Evolutionary conservation across 2,888 invertebrate genomes (phyloP).

Genomic region (Pachycephus smyrnensis): DNA sequence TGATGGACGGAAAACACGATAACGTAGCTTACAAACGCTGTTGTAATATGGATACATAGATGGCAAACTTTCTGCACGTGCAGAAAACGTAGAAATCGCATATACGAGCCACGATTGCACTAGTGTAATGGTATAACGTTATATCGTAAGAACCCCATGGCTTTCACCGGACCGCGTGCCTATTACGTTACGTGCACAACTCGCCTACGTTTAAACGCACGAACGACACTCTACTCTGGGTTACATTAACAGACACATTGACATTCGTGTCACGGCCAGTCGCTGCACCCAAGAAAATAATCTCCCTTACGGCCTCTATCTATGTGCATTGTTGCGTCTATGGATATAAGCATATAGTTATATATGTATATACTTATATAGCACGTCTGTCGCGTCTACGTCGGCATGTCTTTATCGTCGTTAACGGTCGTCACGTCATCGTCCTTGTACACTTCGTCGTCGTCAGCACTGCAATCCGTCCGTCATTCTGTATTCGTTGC

Average conservation of each 20-base stretch:
- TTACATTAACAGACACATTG: slow-evolving; percentile 35
- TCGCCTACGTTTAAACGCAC: slow-evolving; percentile 51
- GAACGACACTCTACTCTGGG: slow-evolving; percentile 25
- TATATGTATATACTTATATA: neutral
- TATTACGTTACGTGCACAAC: slow-evolving; percentile 44
- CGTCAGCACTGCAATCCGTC: neutral
- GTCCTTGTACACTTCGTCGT: neutral
- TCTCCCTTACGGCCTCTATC: slow-evolving; percentile 11
- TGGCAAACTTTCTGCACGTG: neutral
- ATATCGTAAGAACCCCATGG: slow-evolving; percentile 37
- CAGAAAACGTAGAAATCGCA: slow-evolving; percentile 25
- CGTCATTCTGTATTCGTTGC: neutral
- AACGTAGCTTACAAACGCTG: neutral
- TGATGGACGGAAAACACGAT: neutral
- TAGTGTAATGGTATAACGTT: slow-evolving; percentile 47
- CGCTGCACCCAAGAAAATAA: slow-evolving; percentile 51
- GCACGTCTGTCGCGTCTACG: neutral
- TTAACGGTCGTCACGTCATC: neutral
- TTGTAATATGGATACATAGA: neutral
- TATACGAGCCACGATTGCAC: slow-evolving; percentile 3
- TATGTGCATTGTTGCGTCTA: slow-evolving; percentile 7
- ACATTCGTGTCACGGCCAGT: slow-evolving; percentile 63
- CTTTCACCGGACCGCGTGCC: slow-evolving; percentile 49
- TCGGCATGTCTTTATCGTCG: neutral
- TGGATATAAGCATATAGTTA: neutral